Evolutionary conservation across 2,113 vertebrate species (phyloP).

Genomic region (Aldabrachelys gigantea): DNA sequence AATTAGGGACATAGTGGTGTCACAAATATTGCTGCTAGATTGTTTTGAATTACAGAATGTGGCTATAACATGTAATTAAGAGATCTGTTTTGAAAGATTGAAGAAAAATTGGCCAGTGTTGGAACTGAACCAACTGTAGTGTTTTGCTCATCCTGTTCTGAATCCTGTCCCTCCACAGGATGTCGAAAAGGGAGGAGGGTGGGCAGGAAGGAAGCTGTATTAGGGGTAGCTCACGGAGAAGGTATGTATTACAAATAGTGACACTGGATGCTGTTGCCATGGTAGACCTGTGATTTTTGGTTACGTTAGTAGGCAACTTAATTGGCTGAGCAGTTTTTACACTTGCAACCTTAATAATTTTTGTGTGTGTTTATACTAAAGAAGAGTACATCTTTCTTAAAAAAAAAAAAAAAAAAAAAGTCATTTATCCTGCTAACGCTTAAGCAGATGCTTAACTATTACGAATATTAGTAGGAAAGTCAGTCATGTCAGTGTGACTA

Average conservation of each 20-base stretch:
- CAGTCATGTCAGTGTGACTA: neutral
- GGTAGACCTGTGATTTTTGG: neutral
- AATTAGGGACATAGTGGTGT: neutral
- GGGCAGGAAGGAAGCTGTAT: neutral
- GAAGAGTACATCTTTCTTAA: neutral
- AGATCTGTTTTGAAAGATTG: accelerated
- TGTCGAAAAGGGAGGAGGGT: neutral
- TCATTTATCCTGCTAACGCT: neutral
- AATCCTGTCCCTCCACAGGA: neutral
- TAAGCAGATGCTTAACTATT: neutral
- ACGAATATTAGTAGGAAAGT: accelerated
- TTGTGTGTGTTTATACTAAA: neutral
- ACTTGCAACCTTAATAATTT: neutral
- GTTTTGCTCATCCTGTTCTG: neutral
- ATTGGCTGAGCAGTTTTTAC: neutral
- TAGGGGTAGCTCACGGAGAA: neutral
- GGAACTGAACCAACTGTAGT: neutral
- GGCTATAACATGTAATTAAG: neutral
- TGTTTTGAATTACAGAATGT: neutral
- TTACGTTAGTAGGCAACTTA: neutral
- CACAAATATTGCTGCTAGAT: neutral
- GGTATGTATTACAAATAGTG: neutral
- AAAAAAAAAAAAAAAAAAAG: neutral
- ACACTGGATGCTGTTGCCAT: neutral
- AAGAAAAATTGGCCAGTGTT: neutral